Percentiles rank a stretch among this genome's conserved stretches.
Conservation (phyloP, 2,113 vertebrate genomes). For the Sturnira hondurensis region DNA sequence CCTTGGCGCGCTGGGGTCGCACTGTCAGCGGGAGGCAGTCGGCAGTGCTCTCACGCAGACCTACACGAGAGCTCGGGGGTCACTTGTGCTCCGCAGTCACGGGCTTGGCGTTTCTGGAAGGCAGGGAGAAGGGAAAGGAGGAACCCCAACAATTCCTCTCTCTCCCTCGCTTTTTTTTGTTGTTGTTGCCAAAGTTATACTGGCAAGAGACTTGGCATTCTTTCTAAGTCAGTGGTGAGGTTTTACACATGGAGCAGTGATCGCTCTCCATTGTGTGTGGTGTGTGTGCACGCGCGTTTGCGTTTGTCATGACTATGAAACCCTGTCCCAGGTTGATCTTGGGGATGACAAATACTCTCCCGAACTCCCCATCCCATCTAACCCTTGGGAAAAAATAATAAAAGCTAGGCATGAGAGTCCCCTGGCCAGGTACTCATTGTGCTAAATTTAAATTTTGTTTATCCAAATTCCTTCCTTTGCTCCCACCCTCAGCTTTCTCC, state of each 20-base stretch:
- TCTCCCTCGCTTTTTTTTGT: neutral
- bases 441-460: constrained; percentile 44
- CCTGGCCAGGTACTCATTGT: neutral
- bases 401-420: neutral
- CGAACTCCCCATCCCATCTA: neutral
- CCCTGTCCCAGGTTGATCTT: constrained; percentile 42
- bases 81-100: neutral
- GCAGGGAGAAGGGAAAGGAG: neutral
- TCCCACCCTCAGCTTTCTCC: neutral
- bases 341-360: constrained; percentile 4
- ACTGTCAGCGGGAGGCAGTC: neutral
- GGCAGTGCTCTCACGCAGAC: neutral
- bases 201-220: constrained; percentile 47
- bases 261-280: neutral
- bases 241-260: neutral
- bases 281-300: neutral
- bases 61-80: neutral
- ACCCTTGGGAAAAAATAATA: neutral
- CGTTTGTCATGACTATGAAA: constrained; percentile 25
- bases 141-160: neutral
- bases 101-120: constrained; percentile 11
- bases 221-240: constrained; percentile 43
- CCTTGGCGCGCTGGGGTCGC: neutral
- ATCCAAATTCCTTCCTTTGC: neutral
- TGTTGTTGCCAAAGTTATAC: constrained; percentile 48